These are phyloP conservation scores for Cerastis leucographa DNA, from an alignment of 2,888 invertebrate species.

Conservation along the genomic window DNA sequence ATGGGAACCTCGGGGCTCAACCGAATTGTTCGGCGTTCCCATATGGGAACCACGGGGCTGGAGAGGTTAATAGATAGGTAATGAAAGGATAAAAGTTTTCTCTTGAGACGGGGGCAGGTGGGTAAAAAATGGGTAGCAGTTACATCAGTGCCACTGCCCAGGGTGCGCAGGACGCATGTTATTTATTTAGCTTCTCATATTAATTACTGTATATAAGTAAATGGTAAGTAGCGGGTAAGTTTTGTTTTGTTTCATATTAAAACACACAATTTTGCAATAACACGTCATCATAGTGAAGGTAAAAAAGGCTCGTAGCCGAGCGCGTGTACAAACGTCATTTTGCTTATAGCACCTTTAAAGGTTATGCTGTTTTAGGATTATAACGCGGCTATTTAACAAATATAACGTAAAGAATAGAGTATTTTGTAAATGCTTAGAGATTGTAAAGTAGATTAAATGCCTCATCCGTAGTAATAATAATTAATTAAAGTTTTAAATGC, in stretches of 20 bases:
- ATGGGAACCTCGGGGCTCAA: no score
- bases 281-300: conserved; percentile 5
- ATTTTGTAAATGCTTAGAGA: conserved; percentile 14
- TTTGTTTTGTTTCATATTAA: not conserved
- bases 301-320: not conserved
- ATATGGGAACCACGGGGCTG: no score
- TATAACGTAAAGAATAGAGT: not conserved
- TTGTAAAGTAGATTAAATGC: conserved; percentile 16
- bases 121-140: not conserved
- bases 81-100: not conserved
- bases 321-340: not conserved
- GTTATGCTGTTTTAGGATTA: not conserved
- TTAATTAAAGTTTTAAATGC: not conserved
- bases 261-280: not conserved
- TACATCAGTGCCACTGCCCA: no score
- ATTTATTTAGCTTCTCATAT: not conserved
- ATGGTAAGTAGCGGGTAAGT: conserved; percentile 18
- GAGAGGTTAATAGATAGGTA: not conserved
- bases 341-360: conserved; percentile 1
- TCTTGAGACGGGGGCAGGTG: not conserved
- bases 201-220: not conserved
- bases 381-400: not conserved
- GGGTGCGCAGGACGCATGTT: not conserved
- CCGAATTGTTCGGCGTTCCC: no score
- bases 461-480: conserved; percentile 2